Evolutionary conservation across 2,797 vertebrate genomes (phyloP), one percentile per base, ranked within the genome.

Genomic region (Diceros bicornis): DNA sequence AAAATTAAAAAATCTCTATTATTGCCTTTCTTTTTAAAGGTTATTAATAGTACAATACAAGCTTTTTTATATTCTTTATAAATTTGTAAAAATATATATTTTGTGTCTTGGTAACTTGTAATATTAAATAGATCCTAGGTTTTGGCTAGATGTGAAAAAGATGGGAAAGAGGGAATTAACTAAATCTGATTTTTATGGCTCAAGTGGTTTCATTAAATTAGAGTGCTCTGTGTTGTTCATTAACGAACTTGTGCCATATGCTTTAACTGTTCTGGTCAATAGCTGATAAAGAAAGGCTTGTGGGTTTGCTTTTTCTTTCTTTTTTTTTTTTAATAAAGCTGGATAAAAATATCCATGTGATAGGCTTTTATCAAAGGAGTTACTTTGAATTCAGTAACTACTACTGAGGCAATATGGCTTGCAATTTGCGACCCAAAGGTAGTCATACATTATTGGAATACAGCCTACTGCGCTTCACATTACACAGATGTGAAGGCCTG

Each of bases 161-260:
- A 97, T 78, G 13, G 96, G 83, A 97, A 98, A 95, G 50, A 91
- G 98, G 98, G 98, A 99, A 99, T 99, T 99, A 98, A 98, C 98
- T 98, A 99, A 99, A 99, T 99, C 98, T 99, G 98, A 99, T 99
- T 99, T 99, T 99, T 99, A 99, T 99, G 99, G 99, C 99, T 99
- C 99, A 99, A 99, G 99, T 99, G 99, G 99, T 99, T 99, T 99
- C 99, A 99, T 99, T 99, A 99, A 99, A 99, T 99, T 99, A 99
- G 99, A 99, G 99, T 98, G 98, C 99, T 99, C 99, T 99, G 99
- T 99, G 99, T 99, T 99, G 98, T 99, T 99, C 99, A 99, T 99
- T 99, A 99, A 99, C 99, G 99, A 99, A 99, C 99, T 99, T 99
- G 99, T 99, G 99, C 99, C 99, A 99, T 99, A 99, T 99, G 99